Evolutionary conservation across 2,888 invertebrate genomes (phyloP), one percentile per base, ranked within the genome.

Genomic region (Cheiracanthium punctorium): DNA sequence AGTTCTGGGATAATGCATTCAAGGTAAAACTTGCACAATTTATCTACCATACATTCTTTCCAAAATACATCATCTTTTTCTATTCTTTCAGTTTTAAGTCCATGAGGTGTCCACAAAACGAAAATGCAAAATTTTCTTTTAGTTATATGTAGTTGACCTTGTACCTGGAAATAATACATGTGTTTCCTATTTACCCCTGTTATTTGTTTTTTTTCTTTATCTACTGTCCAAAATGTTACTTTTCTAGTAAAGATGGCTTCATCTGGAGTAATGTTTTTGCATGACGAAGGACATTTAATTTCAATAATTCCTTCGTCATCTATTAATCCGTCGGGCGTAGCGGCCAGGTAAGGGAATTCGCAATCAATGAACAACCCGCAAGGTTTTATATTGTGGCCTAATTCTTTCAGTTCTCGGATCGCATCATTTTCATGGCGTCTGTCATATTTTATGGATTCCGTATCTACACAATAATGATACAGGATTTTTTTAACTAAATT

Each of bases 111-210:
- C 70, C 33, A 70, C 1, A 70, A 1, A 1, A 37, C 20, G 20
- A 37, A 70, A n/a, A 70, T 4, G 37, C 70, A 70, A 37, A 37
- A 70, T 70, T 33, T 37, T 1, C 37, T 12, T 37, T 70, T 17
- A 1, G 70, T n/a, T 37, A 33, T 70, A 70, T 70, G 70, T 5
- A 70, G 8, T 20, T 70, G 70, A 4, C 33, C 70, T n/a, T 33
- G 70, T 20, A 70, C 37, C 32, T 70, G 37, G n/a, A 70, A 70
- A 37, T 70, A 70, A n/a, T n/a, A 37, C 4, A 20, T 33, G 20
- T 70, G 70, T 37, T 33, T 70, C 17, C n/a, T n/a, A 2, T 70
- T 32, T 17, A 37, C 37, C 1, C 20, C 58, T 20, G 20, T 20
- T 24, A 58, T 58, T 58, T 10, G 10, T 20, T 37, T 20, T 37